These are phyloP conservation scores for Polymixis lichenea DNA, from an alignment of 2,888 invertebrate genomes.

Conservation along the genomic window DNA sequence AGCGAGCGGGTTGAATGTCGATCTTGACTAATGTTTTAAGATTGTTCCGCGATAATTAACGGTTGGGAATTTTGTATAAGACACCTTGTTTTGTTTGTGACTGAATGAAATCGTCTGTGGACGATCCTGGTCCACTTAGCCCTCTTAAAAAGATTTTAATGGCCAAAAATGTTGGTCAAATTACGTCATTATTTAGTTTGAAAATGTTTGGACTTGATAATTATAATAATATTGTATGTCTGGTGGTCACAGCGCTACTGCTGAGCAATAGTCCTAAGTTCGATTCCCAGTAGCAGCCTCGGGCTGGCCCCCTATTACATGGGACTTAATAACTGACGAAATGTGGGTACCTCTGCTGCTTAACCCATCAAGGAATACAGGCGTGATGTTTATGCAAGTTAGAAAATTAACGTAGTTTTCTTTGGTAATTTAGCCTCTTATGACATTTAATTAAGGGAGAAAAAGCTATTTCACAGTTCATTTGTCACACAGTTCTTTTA, in stretches of 20 bases:
- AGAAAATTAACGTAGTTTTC: no score
- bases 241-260: neutral
- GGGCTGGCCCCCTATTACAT: no score
- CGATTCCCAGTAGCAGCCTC: no score
- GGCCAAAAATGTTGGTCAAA: neutral
- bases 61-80: slow-evolving; percentile 39
- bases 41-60: slow-evolving; percentile 61
- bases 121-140: neutral
- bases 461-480: no score
- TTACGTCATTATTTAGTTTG: neutral
- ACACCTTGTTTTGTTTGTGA: slow-evolving; percentile 38
- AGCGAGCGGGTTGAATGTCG: slow-evolving; percentile 52
- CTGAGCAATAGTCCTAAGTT: no score
- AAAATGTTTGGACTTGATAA: neutral
- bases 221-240: neutral
- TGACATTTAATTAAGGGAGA: no score
- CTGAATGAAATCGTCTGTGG: slow-evolving; percentile 35
- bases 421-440: no score
- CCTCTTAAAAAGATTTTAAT: neutral
- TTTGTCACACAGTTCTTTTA: no score
- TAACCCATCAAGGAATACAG: no score
- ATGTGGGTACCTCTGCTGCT: no score
- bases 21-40: slow-evolving; percentile 65
- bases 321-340: no score
- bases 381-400: no score